Conservation (phyloP, 2,113 vertebrate genomes). For the Petaurus breviceps region DNA sequence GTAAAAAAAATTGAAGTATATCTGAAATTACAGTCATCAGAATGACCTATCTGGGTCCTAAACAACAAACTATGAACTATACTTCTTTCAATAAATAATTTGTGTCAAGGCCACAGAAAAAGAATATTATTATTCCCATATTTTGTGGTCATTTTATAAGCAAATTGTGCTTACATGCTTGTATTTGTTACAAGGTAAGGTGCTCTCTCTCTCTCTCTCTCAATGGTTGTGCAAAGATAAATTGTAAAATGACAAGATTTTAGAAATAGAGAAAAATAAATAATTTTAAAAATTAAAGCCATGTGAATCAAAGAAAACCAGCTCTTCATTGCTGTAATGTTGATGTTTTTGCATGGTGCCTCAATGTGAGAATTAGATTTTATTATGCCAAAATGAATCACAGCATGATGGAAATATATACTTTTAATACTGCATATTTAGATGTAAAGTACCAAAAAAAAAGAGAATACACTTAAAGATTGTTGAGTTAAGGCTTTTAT, state of each 20-base stretch:
- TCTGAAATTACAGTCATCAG: not conserved
- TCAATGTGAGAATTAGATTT: not conserved
- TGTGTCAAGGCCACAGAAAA: not conserved
- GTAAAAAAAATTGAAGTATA: not conserved
- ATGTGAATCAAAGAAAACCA: not conserved
- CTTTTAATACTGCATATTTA: not conserved
- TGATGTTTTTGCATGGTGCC: not conserved
- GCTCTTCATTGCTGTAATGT: not conserved
- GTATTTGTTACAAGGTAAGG: not conserved
- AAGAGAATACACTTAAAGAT: not conserved
- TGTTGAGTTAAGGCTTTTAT: not conserved
- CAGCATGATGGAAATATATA: not conserved
- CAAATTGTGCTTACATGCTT: not conserved
- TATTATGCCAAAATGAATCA: not conserved
- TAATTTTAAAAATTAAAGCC: not conserved
- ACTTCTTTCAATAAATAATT: not conserved
- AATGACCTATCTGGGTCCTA: not conserved
- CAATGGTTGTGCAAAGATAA: not conserved
- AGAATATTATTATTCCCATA: not conserved
- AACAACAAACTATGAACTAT: not conserved
- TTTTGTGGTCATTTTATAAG: not conserved
- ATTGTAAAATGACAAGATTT: not conserved
- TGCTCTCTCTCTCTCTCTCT: no score
- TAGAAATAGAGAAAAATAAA: not conserved
- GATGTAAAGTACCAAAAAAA: not conserved